Conservation (phyloP, 2,888 invertebrate species). For the Alitta virens region DNA sequence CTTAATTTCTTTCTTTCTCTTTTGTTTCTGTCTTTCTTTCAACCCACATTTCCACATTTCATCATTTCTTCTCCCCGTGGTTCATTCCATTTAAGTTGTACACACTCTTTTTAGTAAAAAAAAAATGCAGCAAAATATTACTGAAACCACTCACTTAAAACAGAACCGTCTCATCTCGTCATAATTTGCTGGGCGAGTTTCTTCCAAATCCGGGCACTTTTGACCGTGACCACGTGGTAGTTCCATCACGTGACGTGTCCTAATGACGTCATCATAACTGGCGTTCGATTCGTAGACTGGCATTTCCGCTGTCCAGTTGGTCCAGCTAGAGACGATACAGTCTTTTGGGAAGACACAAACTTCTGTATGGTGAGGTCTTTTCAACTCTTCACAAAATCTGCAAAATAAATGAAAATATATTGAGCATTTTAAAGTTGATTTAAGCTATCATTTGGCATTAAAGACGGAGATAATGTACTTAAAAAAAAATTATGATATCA, state of each 20-base stretch:
- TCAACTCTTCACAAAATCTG: conserved; percentile 25
- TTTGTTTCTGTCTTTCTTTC: no score
- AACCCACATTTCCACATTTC: no score
- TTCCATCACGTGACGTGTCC: conserved; percentile 10
- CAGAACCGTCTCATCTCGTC: conserved; percentile 11
- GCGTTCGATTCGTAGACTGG: conserved; percentile 3
- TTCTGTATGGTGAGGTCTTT: conserved; percentile 19
- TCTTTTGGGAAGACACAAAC: conserved; percentile 28
- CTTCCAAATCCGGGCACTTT: conserved; percentile 11
- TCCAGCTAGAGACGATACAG: conserved; percentile 26
- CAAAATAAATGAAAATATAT: background rate
- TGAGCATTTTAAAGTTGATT: no score
- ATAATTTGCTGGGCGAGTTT: conserved; percentile 4
- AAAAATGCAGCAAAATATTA: no score
- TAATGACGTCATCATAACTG: background rate
- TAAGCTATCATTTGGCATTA: no score
- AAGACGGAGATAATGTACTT: no score
- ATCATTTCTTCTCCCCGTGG: no score
- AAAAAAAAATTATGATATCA: no score
- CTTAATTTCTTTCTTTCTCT: no score
- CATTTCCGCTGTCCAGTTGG: conserved; percentile 22
- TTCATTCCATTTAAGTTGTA: no score
- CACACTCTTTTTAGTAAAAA: no score
- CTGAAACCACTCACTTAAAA: conserved; percentile 14
- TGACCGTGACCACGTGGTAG: conserved; percentile 13